Evolutionary conservation across 2,888 invertebrate genomes (phyloP).

Genomic region (Merodon equestris): DNA sequence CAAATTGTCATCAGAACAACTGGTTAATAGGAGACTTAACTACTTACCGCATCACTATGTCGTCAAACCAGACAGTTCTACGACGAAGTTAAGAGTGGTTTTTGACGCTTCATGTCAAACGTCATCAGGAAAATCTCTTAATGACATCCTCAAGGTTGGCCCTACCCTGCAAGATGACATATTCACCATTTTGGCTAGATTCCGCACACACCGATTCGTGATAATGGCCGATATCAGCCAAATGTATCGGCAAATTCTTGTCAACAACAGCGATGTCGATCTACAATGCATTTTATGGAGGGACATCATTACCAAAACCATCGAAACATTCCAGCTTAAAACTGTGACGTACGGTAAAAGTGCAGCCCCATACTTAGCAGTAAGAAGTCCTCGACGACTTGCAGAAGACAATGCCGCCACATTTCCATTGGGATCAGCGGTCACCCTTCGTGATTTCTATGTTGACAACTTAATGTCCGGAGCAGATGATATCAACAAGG

Average conservation of each 20-base stretch:
- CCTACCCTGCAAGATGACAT: conserved; percentile 35
- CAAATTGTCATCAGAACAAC: neutral
- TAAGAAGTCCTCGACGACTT: conserved; percentile 18
- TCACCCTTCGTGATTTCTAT: conserved; percentile 26
- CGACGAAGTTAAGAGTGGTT: conserved; percentile 19
- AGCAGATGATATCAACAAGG: conserved; percentile 22
- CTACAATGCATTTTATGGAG: conserved; percentile 34
- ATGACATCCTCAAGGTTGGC: conserved; percentile 28
- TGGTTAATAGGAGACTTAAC: neutral
- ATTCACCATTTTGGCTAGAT: conserved; percentile 15
- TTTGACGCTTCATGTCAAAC: conserved; percentile 4
- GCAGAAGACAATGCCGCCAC: neutral
- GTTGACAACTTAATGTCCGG: conserved; percentile 55
- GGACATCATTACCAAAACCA: conserved; percentile 15
- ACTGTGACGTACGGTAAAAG: conserved; percentile 43
- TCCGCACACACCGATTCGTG: conserved; percentile 19
- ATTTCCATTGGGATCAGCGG: conserved; percentile 11
- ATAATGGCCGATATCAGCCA: conserved; percentile 21
- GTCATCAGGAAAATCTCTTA: conserved; percentile 17
- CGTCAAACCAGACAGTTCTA: conserved; percentile 9
- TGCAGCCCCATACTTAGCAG: conserved; percentile 28
- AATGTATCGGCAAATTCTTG: conserved; percentile 27
- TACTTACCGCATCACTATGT: conserved; percentile 8
- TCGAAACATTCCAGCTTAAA: conserved; percentile 31
- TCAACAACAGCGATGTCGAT: neutral